A percentile compares a stretch with the other conserved stretches of the same genome.
Conservation (phyloP, 2,113 vertebrate species). For the Excalfactoria chinensis region DNA sequence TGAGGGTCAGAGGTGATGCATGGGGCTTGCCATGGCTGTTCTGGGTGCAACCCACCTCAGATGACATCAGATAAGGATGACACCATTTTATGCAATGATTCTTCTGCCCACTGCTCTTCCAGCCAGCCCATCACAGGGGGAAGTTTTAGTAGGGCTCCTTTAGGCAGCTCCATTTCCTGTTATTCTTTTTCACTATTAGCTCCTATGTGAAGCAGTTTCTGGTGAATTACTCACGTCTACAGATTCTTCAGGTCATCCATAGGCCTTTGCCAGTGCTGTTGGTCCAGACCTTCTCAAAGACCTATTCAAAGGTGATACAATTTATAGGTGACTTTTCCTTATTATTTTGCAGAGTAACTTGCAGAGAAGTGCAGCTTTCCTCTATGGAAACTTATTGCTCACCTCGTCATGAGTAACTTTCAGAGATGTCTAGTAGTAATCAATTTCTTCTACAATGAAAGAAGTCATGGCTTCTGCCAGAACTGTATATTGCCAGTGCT, state of each 20-base stretch:
- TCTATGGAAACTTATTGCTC: background rate
- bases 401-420: background rate
- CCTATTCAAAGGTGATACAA: background rate
- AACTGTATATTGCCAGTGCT: background rate
- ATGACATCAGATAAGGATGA: background rate
- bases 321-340: background rate
- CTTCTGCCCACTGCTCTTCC: background rate
- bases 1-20: accelerated
- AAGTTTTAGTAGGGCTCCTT: background rate
- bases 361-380: background rate
- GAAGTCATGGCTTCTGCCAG: background rate
- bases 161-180: background rate
- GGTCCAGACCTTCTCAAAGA: background rate
- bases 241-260: background rate
- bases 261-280: background rate
- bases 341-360: background rate
- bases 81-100: background rate
- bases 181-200: background rate
- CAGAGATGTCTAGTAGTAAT: background rate
- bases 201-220: background rate
- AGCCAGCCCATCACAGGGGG: background rate
- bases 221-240: background rate
- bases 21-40: accelerated
- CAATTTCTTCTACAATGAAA: background rate
- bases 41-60: no score